phyloP scores from a whole-genome alignment of 2,113 vertebrate species.

The Nyctibius bracteatus region DNA sequence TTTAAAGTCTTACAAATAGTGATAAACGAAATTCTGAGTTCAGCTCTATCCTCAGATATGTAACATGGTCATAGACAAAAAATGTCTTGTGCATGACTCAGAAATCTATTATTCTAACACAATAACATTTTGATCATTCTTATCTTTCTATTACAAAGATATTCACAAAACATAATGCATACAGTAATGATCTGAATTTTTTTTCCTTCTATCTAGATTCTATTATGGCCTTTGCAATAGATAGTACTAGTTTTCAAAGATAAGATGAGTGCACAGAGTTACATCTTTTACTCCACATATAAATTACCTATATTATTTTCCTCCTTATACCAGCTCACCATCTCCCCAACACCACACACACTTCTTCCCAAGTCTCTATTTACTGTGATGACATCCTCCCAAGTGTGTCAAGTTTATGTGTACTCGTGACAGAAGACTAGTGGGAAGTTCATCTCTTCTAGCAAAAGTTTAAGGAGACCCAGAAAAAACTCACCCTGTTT shows the following conservation, averaged over 20 bases:
- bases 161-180: neutral
- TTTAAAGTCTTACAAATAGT: neutral
- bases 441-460: neutral
- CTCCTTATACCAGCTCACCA: neutral
- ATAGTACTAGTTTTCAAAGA: neutral
- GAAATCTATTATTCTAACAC: neutral
- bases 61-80: neutral
- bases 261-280: neutral
- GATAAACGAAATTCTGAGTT: neutral
- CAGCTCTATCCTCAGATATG: neutral
- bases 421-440: neutral
- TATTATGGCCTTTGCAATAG: neutral
- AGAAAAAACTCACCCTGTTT: neutral
- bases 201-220: neutral
- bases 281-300: neutral
- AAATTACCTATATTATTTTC: neutral
- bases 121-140: conserved; percentile 4
- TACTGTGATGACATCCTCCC: neutral
- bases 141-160: neutral
- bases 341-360: neutral
- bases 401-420: neutral
- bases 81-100: neutral
- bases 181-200: neutral
- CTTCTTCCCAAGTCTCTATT: neutral
- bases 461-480: neutral